Conservation (phyloP, 2,113 vertebrate species). For the Cettia cetti region DNA sequence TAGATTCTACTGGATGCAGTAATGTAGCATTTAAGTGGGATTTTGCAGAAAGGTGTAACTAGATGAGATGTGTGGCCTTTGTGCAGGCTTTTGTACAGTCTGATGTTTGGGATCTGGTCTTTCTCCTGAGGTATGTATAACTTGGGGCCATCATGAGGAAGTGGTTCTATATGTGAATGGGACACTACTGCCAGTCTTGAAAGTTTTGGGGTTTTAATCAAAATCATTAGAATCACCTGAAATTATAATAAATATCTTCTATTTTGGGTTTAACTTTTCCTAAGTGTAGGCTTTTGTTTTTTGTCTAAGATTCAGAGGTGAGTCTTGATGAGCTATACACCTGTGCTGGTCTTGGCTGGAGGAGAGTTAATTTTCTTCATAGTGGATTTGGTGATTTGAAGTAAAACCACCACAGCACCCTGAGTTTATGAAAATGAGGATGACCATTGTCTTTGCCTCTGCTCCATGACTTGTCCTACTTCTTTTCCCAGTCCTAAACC, state of each 20-base stretch:
- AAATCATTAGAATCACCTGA: background rate
- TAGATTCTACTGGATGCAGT: background rate
- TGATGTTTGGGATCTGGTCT: background rate
- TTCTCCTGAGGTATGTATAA: background rate
- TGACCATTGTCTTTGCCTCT: background rate
- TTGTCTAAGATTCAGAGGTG: background rate
- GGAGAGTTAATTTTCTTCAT: background rate
- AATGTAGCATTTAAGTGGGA: background rate
- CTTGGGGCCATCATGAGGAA: background rate
- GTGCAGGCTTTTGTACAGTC: background rate
- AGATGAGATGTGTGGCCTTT: background rate
- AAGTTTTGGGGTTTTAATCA: background rate
- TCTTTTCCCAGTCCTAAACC: background rate
- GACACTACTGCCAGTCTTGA: background rate
- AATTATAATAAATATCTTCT: background rate
- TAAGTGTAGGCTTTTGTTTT: fast-evolving
- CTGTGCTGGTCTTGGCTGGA: background rate
- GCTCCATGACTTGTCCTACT: background rate
- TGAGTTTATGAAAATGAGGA: background rate
- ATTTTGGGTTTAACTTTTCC: background rate
- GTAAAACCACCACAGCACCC: background rate
- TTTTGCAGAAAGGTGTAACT: background rate
- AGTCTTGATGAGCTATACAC: background rate
- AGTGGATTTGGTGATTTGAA: background rate
- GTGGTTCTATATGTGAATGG: background rate